phyloP scores from a whole-genome alignment of 2,113 vertebrate genomes.

The Cepphus grylle region DNA sequence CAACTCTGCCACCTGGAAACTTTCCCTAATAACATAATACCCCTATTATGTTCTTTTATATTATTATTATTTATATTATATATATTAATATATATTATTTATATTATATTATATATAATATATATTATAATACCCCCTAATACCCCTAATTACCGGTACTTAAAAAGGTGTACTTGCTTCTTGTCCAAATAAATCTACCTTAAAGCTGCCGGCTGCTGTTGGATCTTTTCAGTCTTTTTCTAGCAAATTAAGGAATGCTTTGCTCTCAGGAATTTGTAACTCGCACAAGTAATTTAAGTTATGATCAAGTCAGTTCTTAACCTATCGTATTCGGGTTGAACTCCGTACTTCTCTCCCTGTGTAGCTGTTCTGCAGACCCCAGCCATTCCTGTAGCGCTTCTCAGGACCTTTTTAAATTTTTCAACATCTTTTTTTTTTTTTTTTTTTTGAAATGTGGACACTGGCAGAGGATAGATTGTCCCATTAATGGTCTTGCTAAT shows the following conservation, averaged over 20 bases:
- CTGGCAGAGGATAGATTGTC: not conserved
- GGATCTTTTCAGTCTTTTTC: not conserved
- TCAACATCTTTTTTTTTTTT: not conserved
- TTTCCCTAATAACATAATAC: too few species aligned
- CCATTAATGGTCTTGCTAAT: not conserved
- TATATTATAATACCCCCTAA: too few species aligned
- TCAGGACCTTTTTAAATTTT: not conserved
- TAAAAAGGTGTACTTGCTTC: not conserved
- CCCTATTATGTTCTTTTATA: too few species aligned
- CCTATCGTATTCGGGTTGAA: not conserved
- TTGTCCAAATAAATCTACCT: not conserved
- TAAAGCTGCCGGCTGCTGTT: not conserved
- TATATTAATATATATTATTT: too few species aligned
- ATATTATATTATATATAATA: too few species aligned
- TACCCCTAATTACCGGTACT: not conserved
- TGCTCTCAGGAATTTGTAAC: not conserved
- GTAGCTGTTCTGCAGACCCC: not conserved
- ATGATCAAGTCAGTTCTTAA: not conserved
- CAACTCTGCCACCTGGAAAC: not conserved
- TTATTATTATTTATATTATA: too few species aligned
- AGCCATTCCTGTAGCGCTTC: accelerated
- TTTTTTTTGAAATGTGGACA: not conserved
- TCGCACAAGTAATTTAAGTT: not conserved
- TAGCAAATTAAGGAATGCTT: not conserved
- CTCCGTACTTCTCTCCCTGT: accelerated